phyloP scores from a whole-genome alignment of 2,797 vertebrate species.

The Propithecus perrieri region DNA sequence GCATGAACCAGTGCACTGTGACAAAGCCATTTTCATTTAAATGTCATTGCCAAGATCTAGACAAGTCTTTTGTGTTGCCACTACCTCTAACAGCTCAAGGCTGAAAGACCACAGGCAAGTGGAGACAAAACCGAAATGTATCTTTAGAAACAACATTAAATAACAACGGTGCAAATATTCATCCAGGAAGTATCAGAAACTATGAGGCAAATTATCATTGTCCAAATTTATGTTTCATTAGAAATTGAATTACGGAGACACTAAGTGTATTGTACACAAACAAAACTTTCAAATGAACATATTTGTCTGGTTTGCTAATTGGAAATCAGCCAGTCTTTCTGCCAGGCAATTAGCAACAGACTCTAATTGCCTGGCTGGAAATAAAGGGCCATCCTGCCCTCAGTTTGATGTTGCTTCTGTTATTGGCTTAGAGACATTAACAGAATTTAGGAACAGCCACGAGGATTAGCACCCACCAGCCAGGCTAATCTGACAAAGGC shows the following conservation, averaged over 20 bases:
- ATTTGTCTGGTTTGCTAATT: conserved; percentile 26
- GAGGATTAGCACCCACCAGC: conserved; percentile 34
- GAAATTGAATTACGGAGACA: conserved; percentile 52
- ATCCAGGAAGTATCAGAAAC: conserved; percentile 44
- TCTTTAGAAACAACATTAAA: conserved; percentile 66
- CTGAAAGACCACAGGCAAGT: conserved; percentile 45
- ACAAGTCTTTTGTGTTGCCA: background rate
- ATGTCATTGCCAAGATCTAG: conserved; percentile 29
- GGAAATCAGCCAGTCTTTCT: conserved; percentile 51
- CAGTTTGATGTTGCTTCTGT: background rate
- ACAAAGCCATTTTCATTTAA: conserved; percentile 60
- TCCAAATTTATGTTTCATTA: conserved; percentile 66
- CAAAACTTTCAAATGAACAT: conserved; percentile 33
- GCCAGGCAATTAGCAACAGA: conserved; percentile 30
- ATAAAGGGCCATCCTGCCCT: background rate
- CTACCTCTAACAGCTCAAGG: conserved; percentile 6
- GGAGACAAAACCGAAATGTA: conserved; percentile 39
- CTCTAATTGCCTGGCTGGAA: conserved; percentile 28
- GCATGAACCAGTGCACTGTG: conserved; percentile 51
- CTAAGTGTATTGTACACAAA: conserved; percentile 40
- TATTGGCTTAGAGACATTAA: background rate
- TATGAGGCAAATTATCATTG: background rate
- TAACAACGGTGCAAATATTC: conserved; percentile 57
- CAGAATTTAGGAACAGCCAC: background rate
- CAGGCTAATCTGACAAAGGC: conserved; percentile 26